Percentiles rank a stretch among this genome's conserved stretches.
phyloP scores from a whole-genome alignment of 2,888 invertebrate genomes.

The Erynnis tages region DNA sequence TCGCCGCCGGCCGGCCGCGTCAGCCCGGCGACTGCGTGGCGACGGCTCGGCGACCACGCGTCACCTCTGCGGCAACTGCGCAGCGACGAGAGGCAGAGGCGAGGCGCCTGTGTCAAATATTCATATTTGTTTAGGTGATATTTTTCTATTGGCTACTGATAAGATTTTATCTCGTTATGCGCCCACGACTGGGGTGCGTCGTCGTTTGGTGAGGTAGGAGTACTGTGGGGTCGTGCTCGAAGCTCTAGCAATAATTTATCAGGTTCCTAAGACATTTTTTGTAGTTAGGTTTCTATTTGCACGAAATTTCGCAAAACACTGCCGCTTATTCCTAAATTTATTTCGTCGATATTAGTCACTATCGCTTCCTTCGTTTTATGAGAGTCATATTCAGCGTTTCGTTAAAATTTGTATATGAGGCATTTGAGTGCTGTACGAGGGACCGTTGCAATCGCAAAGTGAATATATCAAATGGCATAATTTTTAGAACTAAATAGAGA shows the following conservation, averaged over 20 bases:
- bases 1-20: slow-evolving; percentile 18
- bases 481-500: slow-evolving; percentile 78
- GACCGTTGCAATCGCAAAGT: slow-evolving; percentile 82
- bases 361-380: slow-evolving; percentile 67
- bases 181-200: slow-evolving; percentile 58
- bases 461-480: slow-evolving; percentile 81
- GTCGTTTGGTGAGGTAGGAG: slow-evolving; percentile 49
- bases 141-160: slow-evolving; percentile 81
- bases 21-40: background rate
- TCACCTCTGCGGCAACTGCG: background rate
- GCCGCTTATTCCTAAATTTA: slow-evolving; percentile 75
- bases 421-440: slow-evolving; percentile 79
- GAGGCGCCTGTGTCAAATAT: slow-evolving; percentile 59
- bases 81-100: slow-evolving; percentile 28
- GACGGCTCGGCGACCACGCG: background rate
- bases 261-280: slow-evolving; percentile 81
- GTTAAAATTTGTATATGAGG: slow-evolving; percentile 75
- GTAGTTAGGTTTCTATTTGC: slow-evolving; percentile 79
- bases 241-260: slow-evolving; percentile 80
- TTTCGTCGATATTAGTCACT: slow-evolving; percentile 62
- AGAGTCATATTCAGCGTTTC: slow-evolving; percentile 58
- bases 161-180: slow-evolving; percentile 76
- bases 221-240: slow-evolving; percentile 54
- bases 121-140: slow-evolving; percentile 81
- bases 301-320: slow-evolving; percentile 78